Percentiles rank a stretch among this genome's conserved stretches.
phyloP scores from a whole-genome alignment of 2,888 invertebrate genomes.

The Dynastes hyllus region DNA sequence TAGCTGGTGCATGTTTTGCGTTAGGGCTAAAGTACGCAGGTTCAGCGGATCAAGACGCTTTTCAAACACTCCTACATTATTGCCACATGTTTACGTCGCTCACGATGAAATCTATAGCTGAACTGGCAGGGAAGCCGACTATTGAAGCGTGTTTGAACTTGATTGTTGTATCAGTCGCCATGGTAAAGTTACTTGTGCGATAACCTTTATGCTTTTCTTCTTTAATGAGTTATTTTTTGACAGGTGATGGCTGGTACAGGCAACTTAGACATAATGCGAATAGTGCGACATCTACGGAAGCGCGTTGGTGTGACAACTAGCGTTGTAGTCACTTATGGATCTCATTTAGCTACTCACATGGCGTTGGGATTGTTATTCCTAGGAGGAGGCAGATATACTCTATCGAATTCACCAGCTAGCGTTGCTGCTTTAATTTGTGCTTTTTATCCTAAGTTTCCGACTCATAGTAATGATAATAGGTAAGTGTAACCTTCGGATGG shows the following conservation, averaged over 20 bases:
- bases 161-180: constrained; percentile 85
- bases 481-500: constrained; percentile 63
- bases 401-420: constrained; percentile 87
- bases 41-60: constrained; percentile 87
- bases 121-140: constrained; percentile 91
- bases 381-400: constrained; percentile 92
- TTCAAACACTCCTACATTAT: constrained; percentile 84
- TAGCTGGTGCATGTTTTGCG: constrained; percentile 95
- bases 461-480: constrained; percentile 97
- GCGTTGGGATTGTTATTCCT: constrained; percentile 94
- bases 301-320: constrained; percentile 82
- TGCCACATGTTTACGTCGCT: constrained; percentile 81
- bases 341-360: constrained; percentile 97
- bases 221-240: constrained; percentile 73
- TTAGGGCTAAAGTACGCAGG: constrained; percentile 96
- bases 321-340: constrained; percentile 88
- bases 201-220: constrained; percentile 61
- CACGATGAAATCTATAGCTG: constrained; percentile 82
- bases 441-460: constrained; percentile 97
- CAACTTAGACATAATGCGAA: constrained; percentile 85
- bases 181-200: constrained; percentile 72
- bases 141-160: constrained; percentile 92
- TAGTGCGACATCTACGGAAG: constrained; percentile 89
- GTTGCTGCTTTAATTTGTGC: constrained; percentile 94
- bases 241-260: constrained; percentile 92